Percentiles rank a stretch among this genome's conserved stretches.
phyloP scores from a whole-genome alignment of 2,888 invertebrate species.

The Macrosiphum euphorbiae region DNA sequence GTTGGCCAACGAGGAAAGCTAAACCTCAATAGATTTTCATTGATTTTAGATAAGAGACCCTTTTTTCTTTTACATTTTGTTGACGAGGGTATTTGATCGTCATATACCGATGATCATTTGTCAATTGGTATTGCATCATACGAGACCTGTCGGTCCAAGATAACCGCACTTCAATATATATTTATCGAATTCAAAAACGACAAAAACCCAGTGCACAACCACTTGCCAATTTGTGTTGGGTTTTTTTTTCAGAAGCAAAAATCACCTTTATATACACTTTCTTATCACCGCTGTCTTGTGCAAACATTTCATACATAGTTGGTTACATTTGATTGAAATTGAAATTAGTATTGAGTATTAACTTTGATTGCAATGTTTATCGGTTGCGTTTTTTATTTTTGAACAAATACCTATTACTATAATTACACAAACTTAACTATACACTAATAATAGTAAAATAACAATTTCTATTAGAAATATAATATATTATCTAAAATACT shows the following conservation, averaged over 20 bases:
- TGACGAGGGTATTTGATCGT: conserved; percentile 40
- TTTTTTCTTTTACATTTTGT: conserved; percentile 25
- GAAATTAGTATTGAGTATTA: neutral
- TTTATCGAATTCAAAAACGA: conserved; percentile 52
- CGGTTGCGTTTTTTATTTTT: neutral
- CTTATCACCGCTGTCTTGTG: neutral
- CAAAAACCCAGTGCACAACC: neutral
- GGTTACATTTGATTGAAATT: neutral
- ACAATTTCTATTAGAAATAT: neutral
- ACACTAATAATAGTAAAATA: neutral
- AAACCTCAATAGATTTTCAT: conserved; percentile 46
- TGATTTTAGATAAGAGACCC: conserved; percentile 38
- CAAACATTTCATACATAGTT: neutral
- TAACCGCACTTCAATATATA: conserved; percentile 51
- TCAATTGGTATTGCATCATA: conserved; percentile 53
- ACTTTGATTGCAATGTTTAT: neutral
- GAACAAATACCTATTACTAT: neutral
- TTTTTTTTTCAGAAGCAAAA: neutral
- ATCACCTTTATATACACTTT: neutral
- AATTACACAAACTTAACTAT: neutral
- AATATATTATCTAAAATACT: neutral
- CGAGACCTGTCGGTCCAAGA: conserved; percentile 41
- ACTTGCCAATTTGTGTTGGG: neutral
- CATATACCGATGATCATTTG: conserved; percentile 43
- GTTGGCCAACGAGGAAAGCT: neutral